Base-by-base conservation (phyloP, 2,113 vertebrate species). In the Donacobius atricapilla region DNA sequence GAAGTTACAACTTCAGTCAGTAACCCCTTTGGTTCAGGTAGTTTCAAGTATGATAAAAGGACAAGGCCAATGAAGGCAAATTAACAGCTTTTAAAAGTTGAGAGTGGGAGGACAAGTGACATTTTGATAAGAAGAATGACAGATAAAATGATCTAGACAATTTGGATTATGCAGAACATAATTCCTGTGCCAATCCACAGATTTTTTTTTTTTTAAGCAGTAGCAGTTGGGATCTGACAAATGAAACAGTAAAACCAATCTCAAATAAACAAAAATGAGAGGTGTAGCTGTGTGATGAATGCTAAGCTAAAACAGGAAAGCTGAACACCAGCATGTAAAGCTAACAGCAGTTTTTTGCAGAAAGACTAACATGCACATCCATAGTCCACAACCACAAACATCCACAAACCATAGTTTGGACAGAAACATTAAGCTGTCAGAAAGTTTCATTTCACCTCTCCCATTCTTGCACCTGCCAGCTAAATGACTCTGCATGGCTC, bases 111-210 rank as follows among this genome's bases (percentile, higher is more conserved):
- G 71, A 85, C 1, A 19, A 96, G 15, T 70, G 91, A 93, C 75
- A 66, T 86, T 94, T 90, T 50, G 84, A 90, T 60, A 69, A 84
- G 58, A 90, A 91, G 75, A 94, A 72, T 92, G 94, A 95, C 66
- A 94, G 72, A 76, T 50, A 89, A 93, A 96, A 91, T 23, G 35
- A 95, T 91, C 66, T 58, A 91, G 75, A 90, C 91, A 95, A 96
- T 23, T 77, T 71, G 68, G 66, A 90, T 95, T 94, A 90, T 48
- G 71, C 28, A 90, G 82, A 96, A 93, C 51, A 50, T 68, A 81
- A 91, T 60, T 92, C 68, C 80, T 71, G n/a, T 88, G 87, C 64
- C 92, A 94, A 90, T 89, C 44, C 44, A 64, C 47, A 35, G 23
- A 4, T 7, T 25, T 39, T 27, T 37, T 60, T 72, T 37, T 60